Percentiles rank a stretch among this genome's conserved stretches.
These are phyloP conservation scores for Bombus breviceps DNA, from an alignment of 1,140 invertebrate genomes.

Conservation along the genomic window DNA sequence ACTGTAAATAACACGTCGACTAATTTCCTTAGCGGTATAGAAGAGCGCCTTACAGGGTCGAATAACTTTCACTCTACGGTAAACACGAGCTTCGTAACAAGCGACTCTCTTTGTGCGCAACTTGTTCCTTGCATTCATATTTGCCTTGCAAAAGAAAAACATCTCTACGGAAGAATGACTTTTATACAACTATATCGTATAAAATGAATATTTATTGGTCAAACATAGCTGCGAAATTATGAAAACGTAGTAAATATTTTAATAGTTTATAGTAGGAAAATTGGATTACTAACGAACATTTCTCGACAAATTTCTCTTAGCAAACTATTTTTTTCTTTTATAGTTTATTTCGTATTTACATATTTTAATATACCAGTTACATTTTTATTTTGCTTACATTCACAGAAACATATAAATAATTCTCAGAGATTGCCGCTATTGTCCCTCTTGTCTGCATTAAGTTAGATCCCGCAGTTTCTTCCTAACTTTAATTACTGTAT, in stretches of 20 bases:
- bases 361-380: not conserved
- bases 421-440: not conserved
- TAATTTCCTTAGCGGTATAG: slow-evolving; percentile 21
- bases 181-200: not conserved
- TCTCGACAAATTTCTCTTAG: too few species aligned
- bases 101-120: not conserved
- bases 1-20: slow-evolving; percentile 16
- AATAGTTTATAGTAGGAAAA: too few species aligned
- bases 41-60: not conserved
- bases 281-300: too few species aligned
- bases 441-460: not conserved
- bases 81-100: slow-evolving; percentile 23
- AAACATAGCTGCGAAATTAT: not conserved
- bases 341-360: too few species aligned
- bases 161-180: not conserved
- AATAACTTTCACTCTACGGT: slow-evolving; percentile 15
- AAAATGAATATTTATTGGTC: too few species aligned
- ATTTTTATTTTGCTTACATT: not conserved
- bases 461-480: not conserved
- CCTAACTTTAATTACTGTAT: slow-evolving; percentile 5
- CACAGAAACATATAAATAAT: not conserved
- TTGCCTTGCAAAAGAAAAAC: slow-evolving; percentile 2
- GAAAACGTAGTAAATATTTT: not conserved
- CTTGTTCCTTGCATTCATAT: not conserved
- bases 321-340: too few species aligned